Base-by-base conservation (phyloP, 2,113 vertebrate genomes). In the Alaudala cheleensis region DNA sequence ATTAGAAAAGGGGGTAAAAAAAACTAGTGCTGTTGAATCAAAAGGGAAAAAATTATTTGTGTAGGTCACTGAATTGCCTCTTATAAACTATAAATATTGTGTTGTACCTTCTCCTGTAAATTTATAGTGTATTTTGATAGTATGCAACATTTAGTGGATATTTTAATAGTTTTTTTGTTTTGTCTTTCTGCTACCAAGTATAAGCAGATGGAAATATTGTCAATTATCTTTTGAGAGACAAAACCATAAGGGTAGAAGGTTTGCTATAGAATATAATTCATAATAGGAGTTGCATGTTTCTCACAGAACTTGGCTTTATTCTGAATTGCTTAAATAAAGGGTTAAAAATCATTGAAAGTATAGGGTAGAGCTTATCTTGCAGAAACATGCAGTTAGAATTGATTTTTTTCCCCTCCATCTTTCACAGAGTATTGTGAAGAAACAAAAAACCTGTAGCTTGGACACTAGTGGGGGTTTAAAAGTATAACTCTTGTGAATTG, bases 361-460 rank as follows among this genome's bases (percentile, higher is more conserved):
- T 1, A 53, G 11, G 65, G 24, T 73, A 33, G n/a, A 82, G 21
- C 14, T 40, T 90, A 88, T 82, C 24, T 93, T 77, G 60, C 45
- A 72, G 81, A 95, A 96, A 92, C 40, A 65, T 56, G 37, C 44
- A 66, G 76, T 70, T 86, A 93, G 56, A 86, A 72, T 76, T 86
- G 31, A n/a, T 88, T 82, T 90, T 66, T 72, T 6, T 2, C 12
- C 31, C 12, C 31, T 65, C 19, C 18, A 31, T 29, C 57, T 90
- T 74, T 16, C 22, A 60, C 10, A 31, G 49, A 81, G 53, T 40
- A 85, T n/a, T 50, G 40, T 24, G 28, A 82, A 67, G 70, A 89
- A 91, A 81, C 70, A 90, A 81, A 91, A 84, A 60, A 2, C 2
- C 42, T 56, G 22, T 44, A 44, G 34, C 58, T 15, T 93, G 70